Evolutionary conservation across 2,888 invertebrate genomes (phyloP).

Genomic region (Itoplectis maculator): DNA sequence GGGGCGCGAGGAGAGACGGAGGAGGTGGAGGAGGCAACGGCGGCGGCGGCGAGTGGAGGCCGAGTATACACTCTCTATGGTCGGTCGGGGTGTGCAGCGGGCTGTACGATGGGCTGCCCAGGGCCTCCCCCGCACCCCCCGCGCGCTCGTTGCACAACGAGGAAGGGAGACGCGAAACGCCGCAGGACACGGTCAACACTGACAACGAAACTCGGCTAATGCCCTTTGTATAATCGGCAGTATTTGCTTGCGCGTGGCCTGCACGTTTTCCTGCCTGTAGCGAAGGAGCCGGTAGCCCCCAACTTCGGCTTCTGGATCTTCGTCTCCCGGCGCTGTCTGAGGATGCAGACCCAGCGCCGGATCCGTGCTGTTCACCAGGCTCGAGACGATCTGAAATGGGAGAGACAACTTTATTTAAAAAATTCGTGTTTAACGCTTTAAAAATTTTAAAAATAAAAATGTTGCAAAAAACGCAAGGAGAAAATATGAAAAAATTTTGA

Average conservation of each 20-base stretch:
- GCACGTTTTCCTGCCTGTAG: slow-evolving; percentile 87
- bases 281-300: slow-evolving; percentile 79
- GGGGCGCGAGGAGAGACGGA: neutral
- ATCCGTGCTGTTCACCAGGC: slow-evolving; percentile 38
- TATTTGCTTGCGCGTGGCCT: slow-evolving; percentile 89
- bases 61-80: slow-evolving; percentile 5
- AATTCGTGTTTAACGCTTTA: too few species aligned
- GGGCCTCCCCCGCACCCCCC: too few species aligned
- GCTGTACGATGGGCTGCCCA: neutral
- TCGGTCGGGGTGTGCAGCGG: neutral
- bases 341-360: slow-evolving; percentile 75
- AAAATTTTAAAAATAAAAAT: too few species aligned
- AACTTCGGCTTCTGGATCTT: slow-evolving; percentile 49
- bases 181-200: slow-evolving; percentile 67
- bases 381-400: slow-evolving; percentile 50
- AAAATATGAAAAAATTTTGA: too few species aligned
- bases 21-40: slow-evolving; percentile 8
- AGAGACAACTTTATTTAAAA: too few species aligned
- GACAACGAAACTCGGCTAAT: slow-evolving; percentile 64
- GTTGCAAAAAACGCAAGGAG: too few species aligned
- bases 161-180: slow-evolving; percentile 1
- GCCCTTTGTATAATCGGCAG: slow-evolving; percentile 87
- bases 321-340: slow-evolving; percentile 62
- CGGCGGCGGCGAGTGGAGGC: neutral
- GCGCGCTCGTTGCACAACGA: slow-evolving; percentile 22